These are phyloP conservation scores for Synergus umbraculus DNA, from an alignment of 2,888 invertebrate species.

Conservation along the genomic window DNA sequence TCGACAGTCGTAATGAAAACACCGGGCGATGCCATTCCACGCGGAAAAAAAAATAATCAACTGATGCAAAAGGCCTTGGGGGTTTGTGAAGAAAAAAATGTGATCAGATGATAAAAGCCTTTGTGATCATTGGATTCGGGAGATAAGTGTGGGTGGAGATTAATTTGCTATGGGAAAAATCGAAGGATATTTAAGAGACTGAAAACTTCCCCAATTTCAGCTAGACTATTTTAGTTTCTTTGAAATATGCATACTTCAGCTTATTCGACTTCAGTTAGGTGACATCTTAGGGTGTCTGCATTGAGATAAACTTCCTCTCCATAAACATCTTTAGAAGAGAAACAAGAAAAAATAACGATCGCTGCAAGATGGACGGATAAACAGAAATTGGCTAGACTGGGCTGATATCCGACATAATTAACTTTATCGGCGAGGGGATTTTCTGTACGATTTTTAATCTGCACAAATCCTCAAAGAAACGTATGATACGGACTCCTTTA, in stretches of 20 bases:
- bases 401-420: conserved; percentile 33
- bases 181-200: no score
- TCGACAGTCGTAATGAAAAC: conserved; percentile 39
- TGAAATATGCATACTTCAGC: no score
- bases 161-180: neutral
- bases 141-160: neutral
- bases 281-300: no score
- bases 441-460: conserved; percentile 18
- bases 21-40: conserved; percentile 44
- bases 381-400: conserved; percentile 23
- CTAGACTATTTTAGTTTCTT: no score
- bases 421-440: conserved; percentile 27
- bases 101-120: neutral
- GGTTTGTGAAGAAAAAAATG: neutral
- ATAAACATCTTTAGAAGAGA: neutral
- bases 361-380: conserved; percentile 21
- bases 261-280: no score
- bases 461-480: conserved; percentile 38
- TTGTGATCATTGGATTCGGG: neutral
- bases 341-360: conserved; percentile 2
- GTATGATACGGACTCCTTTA: conserved; percentile 27
- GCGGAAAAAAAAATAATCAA: conserved; percentile 21
- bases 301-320: neutral
- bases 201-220: no score
- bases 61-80: neutral